Evolutionary conservation across 2,888 invertebrate species (phyloP).

Genomic region (Coenonympha arcania): DNA sequence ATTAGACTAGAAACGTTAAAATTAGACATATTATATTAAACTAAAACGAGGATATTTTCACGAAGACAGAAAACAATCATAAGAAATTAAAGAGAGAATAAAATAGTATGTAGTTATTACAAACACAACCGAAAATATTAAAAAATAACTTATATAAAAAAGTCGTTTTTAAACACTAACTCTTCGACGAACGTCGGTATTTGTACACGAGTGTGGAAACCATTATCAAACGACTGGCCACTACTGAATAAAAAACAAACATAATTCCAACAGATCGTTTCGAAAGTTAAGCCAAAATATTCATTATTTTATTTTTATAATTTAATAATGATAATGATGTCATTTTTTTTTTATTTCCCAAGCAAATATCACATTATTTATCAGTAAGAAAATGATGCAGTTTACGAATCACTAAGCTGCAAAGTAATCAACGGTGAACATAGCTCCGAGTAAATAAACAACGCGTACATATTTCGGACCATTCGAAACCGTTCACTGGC

Average conservation of each 20-base stretch:
- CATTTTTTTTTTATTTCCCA: background rate
- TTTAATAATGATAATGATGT: slow-evolving; percentile 1
- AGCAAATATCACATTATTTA: background rate
- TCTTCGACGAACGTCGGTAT: background rate
- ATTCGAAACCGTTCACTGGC: slow-evolving; percentile 4
- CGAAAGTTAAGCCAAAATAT: background rate
- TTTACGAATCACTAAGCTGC: background rate
- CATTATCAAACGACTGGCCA: slow-evolving; percentile 15
- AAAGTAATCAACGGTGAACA: slow-evolving; percentile 5
- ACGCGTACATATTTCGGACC: slow-evolving; percentile 16
- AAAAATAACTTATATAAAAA: background rate
- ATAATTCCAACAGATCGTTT: slow-evolving; percentile 9
- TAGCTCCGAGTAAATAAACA: slow-evolving; percentile 11
- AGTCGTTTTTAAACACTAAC: background rate
- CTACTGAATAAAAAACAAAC: slow-evolving; percentile 14
- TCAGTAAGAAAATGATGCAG: background rate
- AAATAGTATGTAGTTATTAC: background rate
- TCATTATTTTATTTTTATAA: background rate
- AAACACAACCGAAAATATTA: background rate
- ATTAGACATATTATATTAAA: background rate
- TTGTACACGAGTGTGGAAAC: slow-evolving; percentile 19
- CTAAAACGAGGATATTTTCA: slow-evolving; percentile 4
- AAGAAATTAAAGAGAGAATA: background rate
- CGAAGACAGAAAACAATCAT: background rate
- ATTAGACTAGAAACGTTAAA: slow-evolving; percentile 11